Conservation (phyloP, 2,113 vertebrate genomes). For the Phylloscopus whistleri region DNA sequence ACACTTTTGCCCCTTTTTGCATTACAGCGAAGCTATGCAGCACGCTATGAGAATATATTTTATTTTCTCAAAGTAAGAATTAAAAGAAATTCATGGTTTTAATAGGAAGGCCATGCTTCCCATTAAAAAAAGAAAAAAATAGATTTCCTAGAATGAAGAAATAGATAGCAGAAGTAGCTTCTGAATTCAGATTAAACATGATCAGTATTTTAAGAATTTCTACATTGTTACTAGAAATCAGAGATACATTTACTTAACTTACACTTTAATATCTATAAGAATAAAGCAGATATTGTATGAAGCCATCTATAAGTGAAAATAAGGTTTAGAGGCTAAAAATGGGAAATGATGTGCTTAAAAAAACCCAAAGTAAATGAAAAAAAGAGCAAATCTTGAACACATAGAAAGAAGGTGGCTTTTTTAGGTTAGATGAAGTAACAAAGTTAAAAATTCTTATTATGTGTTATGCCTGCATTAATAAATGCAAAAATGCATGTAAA, state of each 20-base stretch:
- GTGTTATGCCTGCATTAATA: background rate
- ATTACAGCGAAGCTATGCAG: background rate
- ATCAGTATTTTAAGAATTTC: background rate
- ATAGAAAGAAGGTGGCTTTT: background rate
- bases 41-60: background rate
- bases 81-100: background rate
- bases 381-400: background rate
- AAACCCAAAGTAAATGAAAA: background rate
- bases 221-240: background rate
- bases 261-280: background rate
- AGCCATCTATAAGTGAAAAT: background rate
- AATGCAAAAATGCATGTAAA: background rate
- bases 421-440: background rate
- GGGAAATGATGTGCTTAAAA: background rate
- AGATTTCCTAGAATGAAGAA: background rate
- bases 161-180: background rate
- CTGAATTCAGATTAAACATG: background rate
- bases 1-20: background rate
- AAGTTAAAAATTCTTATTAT: background rate
- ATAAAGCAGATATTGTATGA: background rate
- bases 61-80: background rate
- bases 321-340: background rate
- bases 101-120: background rate
- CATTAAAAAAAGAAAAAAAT: background rate
- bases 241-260: background rate